These are phyloP conservation scores for Pocillopora verrucosa DNA, from an alignment of 64 coral and sea anemone species.

Conservation along the genomic window DNA sequence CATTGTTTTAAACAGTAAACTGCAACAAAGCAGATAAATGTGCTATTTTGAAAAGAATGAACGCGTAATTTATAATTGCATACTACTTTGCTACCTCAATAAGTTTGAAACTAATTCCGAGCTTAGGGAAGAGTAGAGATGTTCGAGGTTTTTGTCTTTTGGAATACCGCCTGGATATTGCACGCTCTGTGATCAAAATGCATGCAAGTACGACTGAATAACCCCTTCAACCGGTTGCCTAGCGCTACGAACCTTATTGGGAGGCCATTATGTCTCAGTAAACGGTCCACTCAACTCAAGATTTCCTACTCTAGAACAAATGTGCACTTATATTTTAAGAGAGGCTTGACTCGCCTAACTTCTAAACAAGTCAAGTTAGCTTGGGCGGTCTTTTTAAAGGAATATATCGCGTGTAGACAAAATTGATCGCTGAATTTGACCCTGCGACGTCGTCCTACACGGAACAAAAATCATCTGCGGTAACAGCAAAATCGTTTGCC, in stretches of 20 bases:
- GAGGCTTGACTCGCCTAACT: neutral
- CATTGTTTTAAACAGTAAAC: slow-evolving; percentile 18
- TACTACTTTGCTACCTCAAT: neutral
- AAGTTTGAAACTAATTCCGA: neutral
- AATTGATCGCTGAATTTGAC: neutral
- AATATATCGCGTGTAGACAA: neutral
- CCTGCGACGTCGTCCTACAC: neutral
- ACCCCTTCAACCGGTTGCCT: too few relatives aligned
- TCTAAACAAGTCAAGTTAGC: neutral
- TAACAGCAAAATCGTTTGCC: neutral
- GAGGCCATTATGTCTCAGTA: neutral
- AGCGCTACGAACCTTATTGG: too few relatives aligned
- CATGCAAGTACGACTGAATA: too few relatives aligned
- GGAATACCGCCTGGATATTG: neutral
- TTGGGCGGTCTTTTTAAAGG: neutral
- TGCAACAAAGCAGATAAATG: neutral
- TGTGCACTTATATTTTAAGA: neutral
- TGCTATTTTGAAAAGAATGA: neutral
- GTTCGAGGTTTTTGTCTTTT: neutral
- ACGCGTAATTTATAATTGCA: neutral
- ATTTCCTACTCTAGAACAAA: neutral
- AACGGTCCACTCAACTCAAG: neutral
- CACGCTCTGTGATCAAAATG: neutral
- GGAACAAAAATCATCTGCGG: neutral
- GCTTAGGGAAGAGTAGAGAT: neutral